Conservation (phyloP, 2,888 invertebrate genomes). For the Aphodius sticticus region DNA sequence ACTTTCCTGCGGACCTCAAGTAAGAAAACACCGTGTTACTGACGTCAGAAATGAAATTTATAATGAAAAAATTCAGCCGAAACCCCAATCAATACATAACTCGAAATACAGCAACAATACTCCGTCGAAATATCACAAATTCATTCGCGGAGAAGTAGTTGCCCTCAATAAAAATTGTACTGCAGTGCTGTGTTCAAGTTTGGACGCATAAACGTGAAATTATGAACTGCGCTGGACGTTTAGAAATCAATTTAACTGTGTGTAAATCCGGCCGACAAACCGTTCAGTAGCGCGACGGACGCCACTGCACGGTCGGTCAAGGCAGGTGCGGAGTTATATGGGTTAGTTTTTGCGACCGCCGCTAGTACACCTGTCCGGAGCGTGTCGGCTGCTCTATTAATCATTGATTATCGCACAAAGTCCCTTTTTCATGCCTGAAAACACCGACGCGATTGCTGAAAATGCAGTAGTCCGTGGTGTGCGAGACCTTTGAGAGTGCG, state of each 20-base stretch:
- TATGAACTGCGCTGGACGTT: conserved; percentile 4
- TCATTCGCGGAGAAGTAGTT: background rate
- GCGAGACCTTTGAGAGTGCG: conserved; percentile 23
- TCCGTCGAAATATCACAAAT: background rate
- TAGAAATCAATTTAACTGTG: background rate
- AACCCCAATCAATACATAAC: background rate
- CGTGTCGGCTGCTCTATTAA: conserved; percentile 55
- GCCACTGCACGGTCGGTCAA: conserved; percentile 37
- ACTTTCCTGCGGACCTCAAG: background rate
- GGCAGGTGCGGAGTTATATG: conserved; percentile 39
- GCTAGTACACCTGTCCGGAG: conserved; percentile 51
- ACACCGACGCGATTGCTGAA: conserved; percentile 14
- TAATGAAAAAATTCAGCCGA: background rate
- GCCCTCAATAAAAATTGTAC: background rate
- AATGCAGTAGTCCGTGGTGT: conserved; percentile 30
- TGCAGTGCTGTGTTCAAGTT: background rate
- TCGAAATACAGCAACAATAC: background rate
- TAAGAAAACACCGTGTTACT: background rate
- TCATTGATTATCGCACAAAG: conserved; percentile 55
- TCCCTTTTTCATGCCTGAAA: conserved; percentile 22
- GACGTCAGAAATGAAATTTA: background rate
- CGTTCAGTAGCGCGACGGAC: conserved; percentile 23
- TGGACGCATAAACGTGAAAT: background rate
- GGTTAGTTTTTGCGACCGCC: conserved; percentile 45
- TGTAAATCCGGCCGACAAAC: background rate